Conservation (phyloP, 2,113 vertebrate genomes). For the Dunckerocampus dactyliophorus region DNA sequence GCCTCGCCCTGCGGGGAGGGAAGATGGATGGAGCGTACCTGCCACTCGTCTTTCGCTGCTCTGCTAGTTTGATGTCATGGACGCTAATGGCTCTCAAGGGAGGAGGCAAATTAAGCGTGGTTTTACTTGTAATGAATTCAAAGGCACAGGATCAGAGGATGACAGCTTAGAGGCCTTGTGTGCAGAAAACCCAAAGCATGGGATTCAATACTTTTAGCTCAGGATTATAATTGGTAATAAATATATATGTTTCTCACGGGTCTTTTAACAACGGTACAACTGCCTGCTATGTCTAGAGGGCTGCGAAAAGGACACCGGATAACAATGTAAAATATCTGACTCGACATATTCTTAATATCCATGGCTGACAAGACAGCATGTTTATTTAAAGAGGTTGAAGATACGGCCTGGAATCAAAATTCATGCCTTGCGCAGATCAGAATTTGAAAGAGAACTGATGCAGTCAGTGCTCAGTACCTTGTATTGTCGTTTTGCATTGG, state of each 20-base stretch:
- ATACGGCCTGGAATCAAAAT: slow-evolving; percentile 53
- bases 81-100: slow-evolving; percentile 87
- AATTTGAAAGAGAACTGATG: slow-evolving; percentile 52
- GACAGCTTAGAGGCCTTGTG: slow-evolving; percentile 27
- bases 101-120: slow-evolving; percentile 85
- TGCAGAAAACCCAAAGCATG: neutral
- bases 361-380: slow-evolving; percentile 52
- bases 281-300: slow-evolving; percentile 6
- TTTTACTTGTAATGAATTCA: slow-evolving; percentile 89
- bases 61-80: slow-evolving; percentile 82
- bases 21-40: slow-evolving; percentile 66
- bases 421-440: slow-evolving; percentile 39
- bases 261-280: slow-evolving; percentile 1
- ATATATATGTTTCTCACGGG: slow-evolving; percentile 24
- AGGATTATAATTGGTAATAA: slow-evolving; percentile 33
- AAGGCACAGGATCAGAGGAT: slow-evolving; percentile 66
- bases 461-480: slow-evolving; percentile 40
- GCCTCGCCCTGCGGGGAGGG: slow-evolving; percentile 26
- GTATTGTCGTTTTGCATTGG: slow-evolving; percentile 46
- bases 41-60: slow-evolving; percentile 77
- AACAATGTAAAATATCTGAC: slow-evolving; percentile 28
- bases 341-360: slow-evolving; percentile 35
- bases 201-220: slow-evolving; percentile 10
- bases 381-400: slow-evolving; percentile 56
- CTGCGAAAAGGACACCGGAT: slow-evolving; percentile 14